Percentiles rank a stretch among this genome's conserved stretches.
Conservation (phyloP, 2,888 invertebrate species). For the Trichacis sp. region DNA sequence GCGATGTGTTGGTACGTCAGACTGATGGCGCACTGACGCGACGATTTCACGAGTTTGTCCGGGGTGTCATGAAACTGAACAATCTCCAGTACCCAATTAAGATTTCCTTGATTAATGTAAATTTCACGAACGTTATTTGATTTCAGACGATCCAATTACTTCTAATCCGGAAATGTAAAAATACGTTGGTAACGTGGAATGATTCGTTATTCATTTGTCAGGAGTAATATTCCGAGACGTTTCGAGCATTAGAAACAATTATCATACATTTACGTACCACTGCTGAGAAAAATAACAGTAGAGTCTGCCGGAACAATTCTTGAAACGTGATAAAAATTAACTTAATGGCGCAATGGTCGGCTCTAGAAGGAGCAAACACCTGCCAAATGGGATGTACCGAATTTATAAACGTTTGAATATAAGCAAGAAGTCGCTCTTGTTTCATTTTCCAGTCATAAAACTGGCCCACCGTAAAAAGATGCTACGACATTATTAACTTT, state of each 20-base stretch:
- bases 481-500: constrained; percentile 13
- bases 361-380: too few relatives aligned
- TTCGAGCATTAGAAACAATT: neutral
- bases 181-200: constrained; percentile 4
- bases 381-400: too few relatives aligned
- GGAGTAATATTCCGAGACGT: neutral
- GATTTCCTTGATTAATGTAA: too few relatives aligned
- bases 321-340: neutral
- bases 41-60: neutral
- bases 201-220: neutral
- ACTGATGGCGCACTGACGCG: neutral
- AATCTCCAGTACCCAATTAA: too few relatives aligned
- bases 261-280: neutral
- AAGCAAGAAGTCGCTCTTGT: too few relatives aligned
- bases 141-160: too few relatives aligned
- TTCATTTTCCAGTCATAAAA: neutral
- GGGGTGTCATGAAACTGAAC: too few relatives aligned
- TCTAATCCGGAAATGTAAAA: neutral
- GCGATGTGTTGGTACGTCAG: neutral
- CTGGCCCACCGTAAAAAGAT: constrained; percentile 1
- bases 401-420: too few relatives aligned
- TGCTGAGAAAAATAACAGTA: neutral
- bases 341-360: neutral
- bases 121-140: too few relatives aligned
- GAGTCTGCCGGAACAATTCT: neutral